Conservation (phyloP, 2,888 invertebrate genomes). For the Synanthedon myopaeformis region DNA sequence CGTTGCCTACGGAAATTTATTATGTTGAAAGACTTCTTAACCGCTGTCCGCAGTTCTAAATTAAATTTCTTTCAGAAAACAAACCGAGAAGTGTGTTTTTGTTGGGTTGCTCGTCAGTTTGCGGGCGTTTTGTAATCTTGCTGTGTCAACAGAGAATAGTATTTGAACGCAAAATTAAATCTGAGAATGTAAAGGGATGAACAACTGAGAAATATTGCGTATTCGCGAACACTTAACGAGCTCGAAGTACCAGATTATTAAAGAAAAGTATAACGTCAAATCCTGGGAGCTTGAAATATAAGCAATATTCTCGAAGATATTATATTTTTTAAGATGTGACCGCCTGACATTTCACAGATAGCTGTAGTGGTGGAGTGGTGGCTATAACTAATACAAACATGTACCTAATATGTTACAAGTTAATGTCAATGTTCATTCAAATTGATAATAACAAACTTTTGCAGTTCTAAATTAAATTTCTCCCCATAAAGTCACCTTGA, state of each 20-base stretch:
- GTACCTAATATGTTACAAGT: too few species aligned
- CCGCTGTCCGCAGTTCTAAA: conserved; percentile 1
- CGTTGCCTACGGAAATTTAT: conserved; percentile 24
- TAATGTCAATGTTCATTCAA: too few species aligned
- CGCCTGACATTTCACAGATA: too few species aligned
- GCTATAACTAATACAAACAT: too few species aligned
- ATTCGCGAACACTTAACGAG: neutral
- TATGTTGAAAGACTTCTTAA: conserved; percentile 16
- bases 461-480: neutral
- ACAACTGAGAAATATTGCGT: neutral
- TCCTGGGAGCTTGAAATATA: too few species aligned
- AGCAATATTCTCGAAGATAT: too few species aligned
- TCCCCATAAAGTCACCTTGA: neutral
- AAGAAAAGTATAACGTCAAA: too few species aligned
- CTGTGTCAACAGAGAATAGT: neutral
- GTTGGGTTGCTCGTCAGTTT: neutral
- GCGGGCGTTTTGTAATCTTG: neutral
- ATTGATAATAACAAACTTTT: too few species aligned
- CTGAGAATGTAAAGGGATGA: neutral
- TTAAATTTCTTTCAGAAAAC: neutral
- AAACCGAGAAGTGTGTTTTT: neutral
- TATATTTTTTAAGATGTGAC: too few species aligned
- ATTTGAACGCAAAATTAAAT: neutral
- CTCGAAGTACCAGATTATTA: too few species aligned
- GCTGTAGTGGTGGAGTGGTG: too few species aligned